phyloP scores from a whole-genome alignment of 2,797 vertebrate genomes.

The Argyrosomus regius region DNA sequence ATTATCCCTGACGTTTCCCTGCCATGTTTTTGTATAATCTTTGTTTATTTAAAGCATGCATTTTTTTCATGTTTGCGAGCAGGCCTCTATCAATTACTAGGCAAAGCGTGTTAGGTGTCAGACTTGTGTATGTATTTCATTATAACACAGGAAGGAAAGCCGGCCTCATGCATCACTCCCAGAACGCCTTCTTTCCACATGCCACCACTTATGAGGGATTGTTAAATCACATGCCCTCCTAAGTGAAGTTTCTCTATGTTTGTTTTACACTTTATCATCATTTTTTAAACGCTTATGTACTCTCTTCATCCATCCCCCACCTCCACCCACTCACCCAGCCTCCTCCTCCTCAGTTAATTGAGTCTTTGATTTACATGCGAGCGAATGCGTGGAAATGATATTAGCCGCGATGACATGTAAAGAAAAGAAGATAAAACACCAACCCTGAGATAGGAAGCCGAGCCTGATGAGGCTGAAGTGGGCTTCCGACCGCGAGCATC shows the following conservation, averaged over 20 bases:
- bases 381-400: slow-evolving; percentile 48
- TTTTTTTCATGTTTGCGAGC: slow-evolving; percentile 30
- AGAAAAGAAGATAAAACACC: slow-evolving; percentile 49
- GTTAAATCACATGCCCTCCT: background rate
- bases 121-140: slow-evolving; percentile 12
- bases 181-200: background rate
- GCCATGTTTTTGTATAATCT: slow-evolving; percentile 42
- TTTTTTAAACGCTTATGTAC: slow-evolving; percentile 28
- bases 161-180: background rate
- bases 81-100: slow-evolving; percentile 27
- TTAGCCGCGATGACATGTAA: slow-evolving; percentile 44
- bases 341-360: slow-evolving; percentile 41
- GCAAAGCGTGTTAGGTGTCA: background rate
- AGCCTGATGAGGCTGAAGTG: slow-evolving; percentile 35
- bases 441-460: slow-evolving; percentile 24
- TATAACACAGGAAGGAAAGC: background rate
- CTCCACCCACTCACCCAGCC: background rate
- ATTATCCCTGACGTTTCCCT: slow-evolving; percentile 40
- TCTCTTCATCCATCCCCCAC: slow-evolving; percentile 15
- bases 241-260: slow-evolving; percentile 11
- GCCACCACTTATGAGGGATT: background rate
- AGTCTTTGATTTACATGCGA: slow-evolving; percentile 56
- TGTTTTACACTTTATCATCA: slow-evolving; percentile 30
- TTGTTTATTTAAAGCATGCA: slow-evolving; percentile 47
- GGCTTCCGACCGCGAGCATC: slow-evolving; percentile 11